phyloP scores from a whole-genome alignment of 2,888 invertebrate genomes.

The Trichogramma evanescens region DNA sequence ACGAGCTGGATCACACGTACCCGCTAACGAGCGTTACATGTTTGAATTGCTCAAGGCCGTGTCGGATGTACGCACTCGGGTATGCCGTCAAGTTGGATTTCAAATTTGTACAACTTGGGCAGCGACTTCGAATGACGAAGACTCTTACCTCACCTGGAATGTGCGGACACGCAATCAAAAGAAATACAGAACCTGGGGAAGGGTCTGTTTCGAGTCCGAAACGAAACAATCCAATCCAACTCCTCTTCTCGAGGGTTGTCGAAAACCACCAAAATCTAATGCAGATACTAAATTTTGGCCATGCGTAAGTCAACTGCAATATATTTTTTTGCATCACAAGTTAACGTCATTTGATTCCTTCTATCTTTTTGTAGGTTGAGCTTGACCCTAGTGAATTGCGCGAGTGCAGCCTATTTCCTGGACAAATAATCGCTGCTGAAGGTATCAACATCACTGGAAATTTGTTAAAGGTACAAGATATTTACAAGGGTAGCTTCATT shows the following conservation, averaged over 20 bases:
- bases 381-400: constrained; percentile 52
- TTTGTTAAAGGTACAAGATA: constrained; percentile 59
- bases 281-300: constrained; percentile 33
- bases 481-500: constrained; percentile 52
- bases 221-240: constrained; percentile 18
- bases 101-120: constrained; percentile 32
- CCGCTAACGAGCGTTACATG: constrained; percentile 34
- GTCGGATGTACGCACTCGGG: constrained; percentile 24
- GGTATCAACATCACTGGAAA: constrained; percentile 68
- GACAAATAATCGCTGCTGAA: constrained; percentile 69
- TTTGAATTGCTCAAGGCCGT: constrained; percentile 37
- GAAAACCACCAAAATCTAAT: constrained; percentile 56
- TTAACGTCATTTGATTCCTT: no score
- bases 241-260: constrained; percentile 30
- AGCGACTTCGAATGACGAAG: constrained; percentile 18
- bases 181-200: constrained; percentile 56
- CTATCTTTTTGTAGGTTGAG: constrained; percentile 17
- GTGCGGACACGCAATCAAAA: constrained; percentile 41
- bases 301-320: neutral
- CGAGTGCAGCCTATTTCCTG: constrained; percentile 68
- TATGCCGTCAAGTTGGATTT: constrained; percentile 30
- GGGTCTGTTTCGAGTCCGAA: constrained; percentile 68
- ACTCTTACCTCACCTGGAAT: constrained; percentile 27
- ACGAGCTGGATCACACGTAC: constrained; percentile 30
- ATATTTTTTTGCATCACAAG: neutral